A percentile compares a stretch with the other conserved stretches of the same genome.
phyloP scores from a whole-genome alignment of 2,113 vertebrate species.

The Ictidomys tridecemlineatus region DNA sequence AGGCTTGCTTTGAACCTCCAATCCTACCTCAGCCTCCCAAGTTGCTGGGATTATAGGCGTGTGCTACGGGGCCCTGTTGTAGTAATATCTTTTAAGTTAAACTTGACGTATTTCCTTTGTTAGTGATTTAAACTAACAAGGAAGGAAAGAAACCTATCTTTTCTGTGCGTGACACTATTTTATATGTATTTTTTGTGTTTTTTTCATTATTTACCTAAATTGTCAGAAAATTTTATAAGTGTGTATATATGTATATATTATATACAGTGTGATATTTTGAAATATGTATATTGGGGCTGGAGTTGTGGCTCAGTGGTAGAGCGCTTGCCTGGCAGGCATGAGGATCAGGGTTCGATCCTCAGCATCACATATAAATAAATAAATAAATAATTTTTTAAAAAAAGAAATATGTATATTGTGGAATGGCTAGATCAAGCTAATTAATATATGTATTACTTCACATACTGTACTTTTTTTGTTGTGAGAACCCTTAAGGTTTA shows the following conservation, averaged over 20 bases:
- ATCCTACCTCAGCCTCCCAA: not conserved
- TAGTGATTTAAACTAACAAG: slow-evolving; percentile 38
- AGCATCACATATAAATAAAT: too few relatives aligned
- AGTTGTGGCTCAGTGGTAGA: too few relatives aligned
- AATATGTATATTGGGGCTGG: not conserved
- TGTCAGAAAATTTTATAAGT: not conserved
- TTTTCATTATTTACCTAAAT: not conserved
- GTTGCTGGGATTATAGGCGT: not conserved
- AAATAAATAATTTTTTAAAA: too few relatives aligned
- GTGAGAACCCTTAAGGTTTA: not conserved
- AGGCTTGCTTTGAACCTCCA: not conserved
- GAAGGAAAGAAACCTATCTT: not conserved
- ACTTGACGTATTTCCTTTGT: slow-evolving; percentile 40
- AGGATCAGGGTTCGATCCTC: too few relatives aligned
- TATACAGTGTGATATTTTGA: not conserved
- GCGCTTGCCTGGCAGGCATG: too few relatives aligned
- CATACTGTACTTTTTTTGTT: not conserved
- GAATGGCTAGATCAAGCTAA: not conserved
- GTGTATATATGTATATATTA: not conserved
- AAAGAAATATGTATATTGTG: not conserved
- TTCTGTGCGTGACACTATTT: not conserved
- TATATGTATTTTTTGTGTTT: not conserved
- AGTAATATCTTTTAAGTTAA: not conserved
- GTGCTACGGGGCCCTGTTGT: accelerated
- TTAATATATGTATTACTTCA: not conserved